Base-by-base conservation (phyloP, 1,140 invertebrate genomes). In the Brachionus sp. region DNA sequence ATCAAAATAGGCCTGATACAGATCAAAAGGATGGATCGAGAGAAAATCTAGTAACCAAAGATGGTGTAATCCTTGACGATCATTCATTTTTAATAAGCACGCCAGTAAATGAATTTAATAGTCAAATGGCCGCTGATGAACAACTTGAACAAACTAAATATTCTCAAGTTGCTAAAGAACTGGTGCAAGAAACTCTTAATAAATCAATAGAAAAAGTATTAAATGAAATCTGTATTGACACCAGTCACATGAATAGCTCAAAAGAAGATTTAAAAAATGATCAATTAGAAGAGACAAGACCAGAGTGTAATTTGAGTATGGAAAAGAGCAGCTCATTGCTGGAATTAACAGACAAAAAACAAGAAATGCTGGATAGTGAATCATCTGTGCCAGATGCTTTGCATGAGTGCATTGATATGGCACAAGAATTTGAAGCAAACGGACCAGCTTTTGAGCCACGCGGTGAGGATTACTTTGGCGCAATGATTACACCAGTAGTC, bases 61-160 rank as follows among this genome's bases (percentile, higher is more conserved):
- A 66, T 5, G 77, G 77, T 13, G 50, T 80, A n/a, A 9, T 42
- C 3, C 57, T 80, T n/a, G 77, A 80, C 25, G 77, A 80, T 37
- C 50, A 80, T 12, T 57, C 77, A 25, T 80, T 80, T 66, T 80
- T 80, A 10, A 62, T 80, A 12, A 13, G 50, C 39, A 80, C 77
- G 7, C 50, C 77, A 10, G 19, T 19, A 3, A 75, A 46, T 29
- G 16, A 39, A 19, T 33, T 44, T 0, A 66, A 29, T 66, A 16
- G 16, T 29, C 70, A 46, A 44, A 4, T 50, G 3, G 5, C 16
- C 0, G 46, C 57, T 16, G 29, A 13, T 78, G 44, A 78, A 12
- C 5, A 78, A n/a, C 13, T 23, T 12, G 77, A 78, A 53, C 1
- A 25, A 16, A 7, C 19, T 3, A 39, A 35, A 16, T 39, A 19